A percentile compares a stretch with the other conserved stretches of the same genome.
Conservation (phyloP, 2,888 invertebrate genomes). For the Clitarchus hookeri region DNA sequence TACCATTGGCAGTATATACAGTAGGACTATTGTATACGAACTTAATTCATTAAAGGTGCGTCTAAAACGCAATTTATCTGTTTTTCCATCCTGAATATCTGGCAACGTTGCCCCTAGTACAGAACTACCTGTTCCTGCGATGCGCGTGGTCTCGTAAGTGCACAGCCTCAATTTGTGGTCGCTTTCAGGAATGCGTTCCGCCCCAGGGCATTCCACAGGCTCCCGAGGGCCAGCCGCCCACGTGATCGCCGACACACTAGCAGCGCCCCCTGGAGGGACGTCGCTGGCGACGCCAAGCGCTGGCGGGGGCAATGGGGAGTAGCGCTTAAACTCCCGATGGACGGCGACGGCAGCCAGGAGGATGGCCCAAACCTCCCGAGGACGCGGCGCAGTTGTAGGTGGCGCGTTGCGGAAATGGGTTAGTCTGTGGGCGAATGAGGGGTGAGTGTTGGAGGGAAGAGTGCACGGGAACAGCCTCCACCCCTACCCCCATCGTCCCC, state of each 20-base stretch:
- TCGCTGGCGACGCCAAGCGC: too few species aligned
- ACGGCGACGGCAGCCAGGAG: neutral
- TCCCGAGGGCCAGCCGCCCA: neutral
- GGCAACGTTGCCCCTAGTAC: too few species aligned
- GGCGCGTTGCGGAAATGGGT: neutral
- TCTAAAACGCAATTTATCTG: too few species aligned
- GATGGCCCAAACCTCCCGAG: too few species aligned
- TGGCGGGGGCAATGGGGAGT: too few species aligned
- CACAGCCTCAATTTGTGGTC: neutral
- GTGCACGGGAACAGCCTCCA: conserved; percentile 21
- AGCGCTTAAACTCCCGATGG: neutral
- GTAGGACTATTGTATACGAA: too few species aligned
- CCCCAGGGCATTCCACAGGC: neutral
- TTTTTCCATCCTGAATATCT: too few species aligned
- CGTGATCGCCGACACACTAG: neutral
- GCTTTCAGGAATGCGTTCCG: neutral
- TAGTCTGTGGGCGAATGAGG: neutral
- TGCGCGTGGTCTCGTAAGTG: too few species aligned
- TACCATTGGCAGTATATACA: too few species aligned
- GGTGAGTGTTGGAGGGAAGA: neutral
- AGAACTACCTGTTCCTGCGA: too few species aligned
- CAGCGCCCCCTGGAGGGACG: too few species aligned
- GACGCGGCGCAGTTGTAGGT: neutral
- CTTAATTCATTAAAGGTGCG: too few species aligned
- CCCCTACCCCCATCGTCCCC: neutral